Base-by-base conservation (phyloP, 30 jellyfish, hydroid and myxozoan genomes). In the Hydra vulgaris region DNA sequence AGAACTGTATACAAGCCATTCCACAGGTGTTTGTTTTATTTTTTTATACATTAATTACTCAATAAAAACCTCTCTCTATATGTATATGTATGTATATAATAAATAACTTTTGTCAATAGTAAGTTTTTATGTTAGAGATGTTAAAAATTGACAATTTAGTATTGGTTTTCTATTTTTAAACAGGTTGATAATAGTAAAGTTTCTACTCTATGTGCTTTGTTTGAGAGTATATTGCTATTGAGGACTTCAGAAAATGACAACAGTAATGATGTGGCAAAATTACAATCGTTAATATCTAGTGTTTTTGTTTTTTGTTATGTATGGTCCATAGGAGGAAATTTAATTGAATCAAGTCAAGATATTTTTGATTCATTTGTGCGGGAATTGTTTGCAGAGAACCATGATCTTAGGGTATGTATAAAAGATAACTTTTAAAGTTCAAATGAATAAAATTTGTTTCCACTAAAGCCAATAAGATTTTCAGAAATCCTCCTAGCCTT, bases 311-410 rank as follows among this genome's bases (percentile, higher is more conserved):
- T 84, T 70, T 89, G 94, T 73, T 89, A 73, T 69, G 83, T 89
- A 0, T 89, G 97, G 97, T 81, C 97, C 72, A 73, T 89, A 69
- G 97, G 97, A 18, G 97, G 97, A 72, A 89, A 89, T 78, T 84
- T 89, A 15, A 89, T 82, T 24, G 95, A 85, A 67, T 73, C 88
- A 76, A 85, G 97, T 74, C 78, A 84, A 70, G 97, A 89, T 85
- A 66, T 77, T 5, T 89, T 89, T 55, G 97, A 89, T 78, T 84
- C 97, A 7, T 74, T 76, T 55, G 1, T 85, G 68, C 72, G 97
- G 72, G 97, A 89, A 75, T 61, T 89, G 83, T 89, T 89, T 76
- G 94, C 82, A 22, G 97, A 89, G 54, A 85, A 81, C 81, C 73
- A 79, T 61, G 95, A 89, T 25, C 73, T 89, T 19, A 68, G 97